Conservation (phyloP, 2,113 vertebrate species). For the Leiothrix lutea region DNA sequence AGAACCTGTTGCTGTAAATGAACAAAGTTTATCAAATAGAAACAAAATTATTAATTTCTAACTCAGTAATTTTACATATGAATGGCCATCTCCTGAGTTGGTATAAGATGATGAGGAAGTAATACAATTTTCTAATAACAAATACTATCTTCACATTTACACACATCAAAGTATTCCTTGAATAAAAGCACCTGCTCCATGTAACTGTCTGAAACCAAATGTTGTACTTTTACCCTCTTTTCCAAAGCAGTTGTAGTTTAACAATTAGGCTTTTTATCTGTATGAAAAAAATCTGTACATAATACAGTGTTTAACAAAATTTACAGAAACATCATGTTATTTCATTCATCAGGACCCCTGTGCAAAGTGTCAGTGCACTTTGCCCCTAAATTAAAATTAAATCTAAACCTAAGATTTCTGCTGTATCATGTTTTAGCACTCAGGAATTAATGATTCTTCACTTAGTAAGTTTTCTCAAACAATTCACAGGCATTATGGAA, state of each 20-base stretch:
- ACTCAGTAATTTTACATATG: not conserved
- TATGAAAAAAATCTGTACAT: not conserved
- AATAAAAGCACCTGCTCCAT: not conserved
- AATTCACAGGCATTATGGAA: not conserved
- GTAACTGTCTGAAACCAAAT: not conserved
- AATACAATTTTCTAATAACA: not conserved
- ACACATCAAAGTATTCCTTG: not conserved
- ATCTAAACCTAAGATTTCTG: not conserved
- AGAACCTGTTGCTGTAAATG: slow-evolving; percentile 41
- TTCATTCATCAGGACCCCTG: not conserved
- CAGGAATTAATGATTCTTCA: not conserved
- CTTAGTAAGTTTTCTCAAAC: not conserved
- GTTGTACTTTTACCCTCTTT: not conserved
- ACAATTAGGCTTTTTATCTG: not conserved
- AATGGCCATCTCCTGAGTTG: not conserved
- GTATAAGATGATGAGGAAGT: not conserved
- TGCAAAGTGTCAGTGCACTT: not conserved
- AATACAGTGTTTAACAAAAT: not conserved
- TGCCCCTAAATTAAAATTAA: not conserved
- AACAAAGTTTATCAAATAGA: not conserved
- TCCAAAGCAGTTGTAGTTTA: not conserved
- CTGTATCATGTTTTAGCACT: not conserved
- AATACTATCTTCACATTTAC: not conserved
- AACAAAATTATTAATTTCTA: not conserved
- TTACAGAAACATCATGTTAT: not conserved